A percentile compares a stretch with the other conserved stretches of the same genome.
phyloP scores from a whole-genome alignment of 2,797 vertebrate genomes.

The Poeciliopsis turneri region DNA sequence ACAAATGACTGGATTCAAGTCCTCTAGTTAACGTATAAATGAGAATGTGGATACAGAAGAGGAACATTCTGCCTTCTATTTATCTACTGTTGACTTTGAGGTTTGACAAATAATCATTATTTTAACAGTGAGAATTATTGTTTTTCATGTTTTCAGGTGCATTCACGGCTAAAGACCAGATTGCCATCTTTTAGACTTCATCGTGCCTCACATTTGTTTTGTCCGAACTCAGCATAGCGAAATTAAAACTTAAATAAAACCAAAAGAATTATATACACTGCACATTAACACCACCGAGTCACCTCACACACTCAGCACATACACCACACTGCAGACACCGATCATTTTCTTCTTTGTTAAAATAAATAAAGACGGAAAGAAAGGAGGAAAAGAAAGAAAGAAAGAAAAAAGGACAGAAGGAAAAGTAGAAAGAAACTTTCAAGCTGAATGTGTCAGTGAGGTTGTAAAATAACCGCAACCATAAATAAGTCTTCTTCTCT shows the following conservation, averaged over 20 bases:
- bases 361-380: not conserved
- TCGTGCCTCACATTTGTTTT: not conserved
- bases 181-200: not conserved
- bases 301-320: no score
- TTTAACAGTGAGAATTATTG: not conserved
- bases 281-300: not conserved
- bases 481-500: constrained; percentile 61
- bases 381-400: not conserved
- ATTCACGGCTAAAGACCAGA: not conserved
- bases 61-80: not conserved
- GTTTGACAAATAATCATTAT: not conserved
- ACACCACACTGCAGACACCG: not conserved
- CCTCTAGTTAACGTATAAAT: not conserved
- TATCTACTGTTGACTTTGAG: not conserved
- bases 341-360: not conserved
- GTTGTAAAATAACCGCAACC: constrained; percentile 68
- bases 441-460: constrained; percentile 67
- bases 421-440: not conserved
- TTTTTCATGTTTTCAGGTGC: not conserved
- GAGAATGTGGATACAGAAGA: not conserved
- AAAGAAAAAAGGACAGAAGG: not conserved
- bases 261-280: not conserved
- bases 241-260: not conserved
- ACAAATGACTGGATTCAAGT: not conserved
- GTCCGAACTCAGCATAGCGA: not conserved